Evolutionary conservation across 2,888 invertebrate species (phyloP).

Genomic region (Tetranychus truncatus): DNA sequence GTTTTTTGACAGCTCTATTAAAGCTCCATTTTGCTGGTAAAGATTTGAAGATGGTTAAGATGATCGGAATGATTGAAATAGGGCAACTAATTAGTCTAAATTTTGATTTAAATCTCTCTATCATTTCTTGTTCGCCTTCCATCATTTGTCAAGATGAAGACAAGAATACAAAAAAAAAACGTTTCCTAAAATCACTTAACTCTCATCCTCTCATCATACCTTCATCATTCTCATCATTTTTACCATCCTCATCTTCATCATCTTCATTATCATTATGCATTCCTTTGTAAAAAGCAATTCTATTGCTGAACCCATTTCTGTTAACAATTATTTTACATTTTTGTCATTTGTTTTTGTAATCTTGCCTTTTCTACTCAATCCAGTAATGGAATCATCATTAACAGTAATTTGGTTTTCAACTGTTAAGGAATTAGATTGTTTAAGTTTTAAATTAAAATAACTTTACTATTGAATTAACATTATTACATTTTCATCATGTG

Average conservation of each 20-base stretch:
- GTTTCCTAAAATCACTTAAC: background rate
- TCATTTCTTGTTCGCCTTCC: background rate
- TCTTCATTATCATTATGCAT: background rate
- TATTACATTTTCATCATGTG: too few relatives aligned
- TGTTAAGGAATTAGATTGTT: too few relatives aligned
- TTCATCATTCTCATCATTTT: background rate
- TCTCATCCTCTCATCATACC: background rate
- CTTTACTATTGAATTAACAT: too few relatives aligned
- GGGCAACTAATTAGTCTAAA: conserved; percentile 1
- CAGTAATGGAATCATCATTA: too few relatives aligned
- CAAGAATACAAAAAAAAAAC: background rate
- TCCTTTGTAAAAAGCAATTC: background rate
- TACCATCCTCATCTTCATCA: background rate
- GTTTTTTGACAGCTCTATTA: background rate
- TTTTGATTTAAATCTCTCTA: background rate
- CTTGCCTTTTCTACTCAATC: background rate
- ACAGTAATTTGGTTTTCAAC: too few relatives aligned
- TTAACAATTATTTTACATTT: background rate
- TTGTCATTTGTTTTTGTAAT: background rate
- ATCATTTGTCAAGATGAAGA: background rate
- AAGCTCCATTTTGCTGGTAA: background rate
- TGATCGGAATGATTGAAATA: background rate
- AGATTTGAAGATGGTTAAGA: background rate
- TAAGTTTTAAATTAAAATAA: too few relatives aligned
- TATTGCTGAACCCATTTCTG: background rate